Evolutionary conservation across 2,888 invertebrate genomes (phyloP).

Genomic region (Andricus curvator): DNA sequence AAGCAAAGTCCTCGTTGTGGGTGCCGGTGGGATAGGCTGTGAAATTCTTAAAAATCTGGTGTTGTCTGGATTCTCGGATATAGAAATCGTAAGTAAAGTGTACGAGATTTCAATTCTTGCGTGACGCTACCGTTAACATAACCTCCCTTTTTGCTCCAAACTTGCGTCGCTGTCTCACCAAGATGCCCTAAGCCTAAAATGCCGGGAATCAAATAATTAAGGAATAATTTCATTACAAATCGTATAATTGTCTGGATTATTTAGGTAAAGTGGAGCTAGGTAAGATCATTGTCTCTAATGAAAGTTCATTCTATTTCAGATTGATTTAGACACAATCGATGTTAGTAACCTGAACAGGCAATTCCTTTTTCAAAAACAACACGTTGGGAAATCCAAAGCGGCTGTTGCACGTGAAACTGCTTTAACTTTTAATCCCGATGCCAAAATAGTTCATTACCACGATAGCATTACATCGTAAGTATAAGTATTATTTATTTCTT

Average conservation of each 20-base stretch:
- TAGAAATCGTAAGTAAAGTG: conserved; percentile 91
- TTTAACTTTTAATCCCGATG: conserved; percentile 91
- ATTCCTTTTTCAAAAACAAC: conserved; percentile 98
- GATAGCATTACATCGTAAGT: conserved; percentile 94
- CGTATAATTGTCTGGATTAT: background rate
- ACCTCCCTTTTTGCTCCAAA: conserved; percentile 44
- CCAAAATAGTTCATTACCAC: conserved; percentile 93
- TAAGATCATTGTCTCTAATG: background rate
- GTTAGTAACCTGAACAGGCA: conserved; percentile 99
- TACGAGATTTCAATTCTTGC: background rate
- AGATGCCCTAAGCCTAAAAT: background rate
- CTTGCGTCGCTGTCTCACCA: conserved; percentile 45
- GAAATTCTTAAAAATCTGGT: conserved; percentile 98
- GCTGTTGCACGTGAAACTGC: conserved; percentile 94
- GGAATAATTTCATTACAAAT: background rate
- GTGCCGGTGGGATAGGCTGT: conserved; percentile 99
- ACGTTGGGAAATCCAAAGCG: conserved; percentile 98
- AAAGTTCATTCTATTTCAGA: conserved; percentile 82
- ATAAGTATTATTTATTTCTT: conserved; percentile 76
- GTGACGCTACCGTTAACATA: conserved; percentile 50
- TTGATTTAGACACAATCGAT: conserved; percentile 99
- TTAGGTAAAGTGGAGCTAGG: background rate
- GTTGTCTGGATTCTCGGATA: conserved; percentile 93
- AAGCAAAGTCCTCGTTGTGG: conserved; percentile 91
- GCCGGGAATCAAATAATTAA: background rate